Conservation (phyloP, 1,140 invertebrate species). For the Drosophila micromelanica region DNA sequence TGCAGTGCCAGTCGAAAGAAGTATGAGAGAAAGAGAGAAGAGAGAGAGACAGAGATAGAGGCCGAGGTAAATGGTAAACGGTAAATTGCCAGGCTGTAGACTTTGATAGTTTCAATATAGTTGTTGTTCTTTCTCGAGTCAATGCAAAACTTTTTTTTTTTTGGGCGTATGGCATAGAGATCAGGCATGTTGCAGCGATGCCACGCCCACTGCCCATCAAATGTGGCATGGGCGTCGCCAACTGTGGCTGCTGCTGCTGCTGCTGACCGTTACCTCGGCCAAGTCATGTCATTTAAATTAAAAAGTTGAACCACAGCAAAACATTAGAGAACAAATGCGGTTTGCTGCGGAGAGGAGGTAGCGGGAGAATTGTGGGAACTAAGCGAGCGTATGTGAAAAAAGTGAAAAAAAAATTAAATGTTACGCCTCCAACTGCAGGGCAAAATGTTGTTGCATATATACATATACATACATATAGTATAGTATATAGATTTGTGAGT, state of each 20-base stretch:
- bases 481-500: slow-evolving; percentile 62
- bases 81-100: slow-evolving; percentile 42
- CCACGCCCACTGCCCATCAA: slow-evolving; percentile 71
- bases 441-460: slow-evolving; percentile 9
- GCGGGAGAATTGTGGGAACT: neutral
- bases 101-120: slow-evolving; percentile 29
- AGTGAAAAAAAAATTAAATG: slow-evolving; percentile 30
- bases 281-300: slow-evolving; percentile 79
- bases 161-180: slow-evolving; percentile 59
- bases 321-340: slow-evolving; percentile 50
- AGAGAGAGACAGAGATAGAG: neutral
- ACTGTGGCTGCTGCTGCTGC: neutral
- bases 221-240: slow-evolving; percentile 64
- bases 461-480: too few species aligned
- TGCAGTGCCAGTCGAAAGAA: slow-evolving; percentile 8
- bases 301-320: slow-evolving; percentile 66
- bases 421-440: slow-evolving; percentile 45
- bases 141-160: slow-evolving; percentile 66
- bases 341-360: neutral
- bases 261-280: slow-evolving; percentile 5
- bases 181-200: slow-evolving; percentile 42
- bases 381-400: slow-evolving; percentile 9
- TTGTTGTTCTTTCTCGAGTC: slow-evolving; percentile 53
- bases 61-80: too few species aligned
- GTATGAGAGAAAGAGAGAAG: neutral